Evolutionary conservation across 2,797 vertebrate genomes (phyloP), one percentile per base, ranked within the genome.

Genomic region (Lophotriccus pileatus): DNA sequence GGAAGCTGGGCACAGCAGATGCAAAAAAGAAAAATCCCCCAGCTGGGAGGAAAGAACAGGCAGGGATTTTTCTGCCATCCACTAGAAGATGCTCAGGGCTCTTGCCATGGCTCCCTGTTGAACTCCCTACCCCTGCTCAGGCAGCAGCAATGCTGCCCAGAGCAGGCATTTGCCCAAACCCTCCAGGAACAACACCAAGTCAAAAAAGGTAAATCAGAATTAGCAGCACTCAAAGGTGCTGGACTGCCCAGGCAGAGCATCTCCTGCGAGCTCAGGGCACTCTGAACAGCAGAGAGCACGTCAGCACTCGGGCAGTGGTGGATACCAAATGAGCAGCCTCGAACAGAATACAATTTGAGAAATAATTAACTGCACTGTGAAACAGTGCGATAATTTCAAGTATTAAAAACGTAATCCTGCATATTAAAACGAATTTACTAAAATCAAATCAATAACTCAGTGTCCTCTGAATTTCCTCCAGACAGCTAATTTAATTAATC

Each of bases 401-500:
- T 70, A 87, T 95, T 94, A 91, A 87, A 94, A 97, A 94, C 46
- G 90, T 97, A 98, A 97, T 96, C 97, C 96, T 39, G 90, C 89
- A 95, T 94, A 96, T 96, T 97, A 96, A 89, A 91, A 96, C 25
- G 30, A 97, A 97, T 97, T 97, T 95, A 97, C 94, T 94, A 91
- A 97, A 97, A 97, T 95, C 95, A 97, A 97, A 98, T 97, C 96
- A 97, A 94, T 97, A 97, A 97, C 92, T 93, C 82, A 3, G 96
- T 91, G 94, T 98, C 94, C 95, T 84, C 87, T 77, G 77, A 94
- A 97, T 95, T 97, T 98, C 85, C 91, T 97, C 96, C 94, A 97
- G 95, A 96, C 96, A 97, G 96, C 96, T 97, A 95, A 73, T 98
- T 97, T 97, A 97, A 98, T 98, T 97, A 98, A 96, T 96, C 96